Evolutionary conservation across 2,113 vertebrate genomes (phyloP), one percentile per base, ranked within the genome.

Genomic region (Tor tambroides): DNA sequence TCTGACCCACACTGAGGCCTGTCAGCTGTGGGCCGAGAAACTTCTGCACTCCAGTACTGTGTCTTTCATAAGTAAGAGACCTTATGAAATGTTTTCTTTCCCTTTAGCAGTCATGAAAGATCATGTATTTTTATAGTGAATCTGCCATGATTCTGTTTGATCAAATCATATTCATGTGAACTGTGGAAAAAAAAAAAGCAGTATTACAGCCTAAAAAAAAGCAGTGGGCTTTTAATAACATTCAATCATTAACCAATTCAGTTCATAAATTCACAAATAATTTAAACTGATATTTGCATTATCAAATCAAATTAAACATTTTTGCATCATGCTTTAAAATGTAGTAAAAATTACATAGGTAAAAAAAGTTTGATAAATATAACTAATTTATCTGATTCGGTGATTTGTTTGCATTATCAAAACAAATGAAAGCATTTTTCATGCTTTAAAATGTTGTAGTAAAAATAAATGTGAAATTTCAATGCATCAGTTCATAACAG

Each of bases 11-110:
- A 95, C 93, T 9, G 98, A 99, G 90, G 92, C 93, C 0, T 99
- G 97, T 92, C 94, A 90, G 69, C 89, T 99, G 46, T 99, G 98
- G 98, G 96, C 94, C 2, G 96, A 99, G 91, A 96, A 93, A 2
- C 91, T 96, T 86, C 92, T 99, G 54, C 96, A 99, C 93, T 97
- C 98, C 87, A 95, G 95, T 91, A 96, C 95, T 9, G 92, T 91
- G 0, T 96, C 96, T 87, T 97, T 95, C 87, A 88, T 96, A 81
- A 97, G 97, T 98, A 93, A 94, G 92, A 21, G 26, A 32, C 35
- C 51, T 86, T 14, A 51, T 41, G 21, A 11, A n/a, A 15, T 30
- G 23, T 38, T 43, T 81, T 43, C 15, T 32, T 65, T 17, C 28
- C 32, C 17, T 19, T 17, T 28, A 43, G 43, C 43, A 2, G 2